Conservation (phyloP, 2,113 vertebrate species). For the Ochotona curzoniae region DNA sequence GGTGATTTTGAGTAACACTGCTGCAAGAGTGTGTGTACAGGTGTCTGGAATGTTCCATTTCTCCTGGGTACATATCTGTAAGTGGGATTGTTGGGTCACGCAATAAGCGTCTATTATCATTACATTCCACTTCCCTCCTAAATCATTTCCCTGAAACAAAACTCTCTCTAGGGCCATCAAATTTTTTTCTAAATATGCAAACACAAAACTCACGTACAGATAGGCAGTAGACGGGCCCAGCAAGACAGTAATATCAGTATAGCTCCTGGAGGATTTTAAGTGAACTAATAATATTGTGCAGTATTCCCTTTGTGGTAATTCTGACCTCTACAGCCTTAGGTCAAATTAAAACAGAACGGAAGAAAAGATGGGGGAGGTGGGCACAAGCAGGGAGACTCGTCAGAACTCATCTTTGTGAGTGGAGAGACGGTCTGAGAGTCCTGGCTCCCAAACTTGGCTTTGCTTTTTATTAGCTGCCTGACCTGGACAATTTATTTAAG, state of each 20-base stretch:
- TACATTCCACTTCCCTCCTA: neutral
- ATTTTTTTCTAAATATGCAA: slow-evolving; percentile 30
- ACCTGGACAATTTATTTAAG: slow-evolving; percentile 52
- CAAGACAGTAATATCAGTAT: neutral
- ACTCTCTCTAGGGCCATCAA: neutral
- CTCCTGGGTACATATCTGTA: neutral
- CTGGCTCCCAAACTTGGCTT: slow-evolving; percentile 38
- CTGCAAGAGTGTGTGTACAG: neutral
- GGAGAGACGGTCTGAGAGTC: slow-evolving; percentile 11
- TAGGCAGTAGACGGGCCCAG: neutral
- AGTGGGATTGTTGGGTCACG: neutral
- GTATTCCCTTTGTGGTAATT: neutral
- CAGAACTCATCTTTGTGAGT: slow-evolving; percentile 30
- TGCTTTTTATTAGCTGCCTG: slow-evolving; percentile 34
- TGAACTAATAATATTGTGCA: neutral
- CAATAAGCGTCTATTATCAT: neutral
- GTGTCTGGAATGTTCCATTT: neutral
- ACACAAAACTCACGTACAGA: neutral
- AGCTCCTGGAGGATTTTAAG: slow-evolving; percentile 29
- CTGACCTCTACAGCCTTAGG: neutral
- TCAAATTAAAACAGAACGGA: slow-evolving; percentile 32
- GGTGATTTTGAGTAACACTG: slow-evolving; percentile 17
- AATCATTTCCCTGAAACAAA: neutral
- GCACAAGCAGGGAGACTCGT: slow-evolving; percentile 3
- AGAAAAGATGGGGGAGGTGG: neutral